Evolutionary conservation across 2,888 invertebrate genomes (phyloP), one percentile per base, ranked within the genome.

Genomic region (Myopa testacea): DNA sequence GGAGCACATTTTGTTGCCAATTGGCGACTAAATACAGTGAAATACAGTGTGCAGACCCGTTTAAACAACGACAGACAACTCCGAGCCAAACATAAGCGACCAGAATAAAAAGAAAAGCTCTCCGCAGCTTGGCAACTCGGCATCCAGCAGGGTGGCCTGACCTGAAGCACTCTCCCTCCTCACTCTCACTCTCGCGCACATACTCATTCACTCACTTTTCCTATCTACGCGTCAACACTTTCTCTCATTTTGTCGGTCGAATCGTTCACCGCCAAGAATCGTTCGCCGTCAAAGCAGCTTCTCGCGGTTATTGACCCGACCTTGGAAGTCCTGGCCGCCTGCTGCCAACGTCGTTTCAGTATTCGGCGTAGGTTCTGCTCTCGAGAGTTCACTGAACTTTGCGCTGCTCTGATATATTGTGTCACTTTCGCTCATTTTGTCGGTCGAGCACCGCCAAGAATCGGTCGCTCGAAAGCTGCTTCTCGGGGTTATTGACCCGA

Each of bases 301-400:
- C 34, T 12, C 50, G 19, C 45, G 88, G 88, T 87, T 85, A 86
- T 84, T 86, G 86, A 83, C 87, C 88, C 88, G 87, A 87, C 87
- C 88, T 87, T 87, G 87, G 83, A 65, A 65, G 65, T 63, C 58
- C 82, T 81, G 82, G 82, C 84, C 26, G 37, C 52, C n/a, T 38
- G 37, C n/a, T 60, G 12, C 68, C 34, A 37, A 65, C 34, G 8
- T 10, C 34, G 37, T 7, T 65, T 14, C 1, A 37, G 65, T 37
- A 37, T 37, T 34, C 65, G 37, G 14, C 14, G 68, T 75, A 68
- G 69, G 12, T 52, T 52, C 75, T 38, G 14, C 4, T 8, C 34
- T n/a, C 63, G 45, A 16, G 58, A 58, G 69, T 75, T 75, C 75
- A 60, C 38, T 69, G 65, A 74, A 63, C 74, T 74, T 10, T 8